phyloP scores from a whole-genome alignment of 2,888 invertebrate species.

The Tachina grossa region DNA sequence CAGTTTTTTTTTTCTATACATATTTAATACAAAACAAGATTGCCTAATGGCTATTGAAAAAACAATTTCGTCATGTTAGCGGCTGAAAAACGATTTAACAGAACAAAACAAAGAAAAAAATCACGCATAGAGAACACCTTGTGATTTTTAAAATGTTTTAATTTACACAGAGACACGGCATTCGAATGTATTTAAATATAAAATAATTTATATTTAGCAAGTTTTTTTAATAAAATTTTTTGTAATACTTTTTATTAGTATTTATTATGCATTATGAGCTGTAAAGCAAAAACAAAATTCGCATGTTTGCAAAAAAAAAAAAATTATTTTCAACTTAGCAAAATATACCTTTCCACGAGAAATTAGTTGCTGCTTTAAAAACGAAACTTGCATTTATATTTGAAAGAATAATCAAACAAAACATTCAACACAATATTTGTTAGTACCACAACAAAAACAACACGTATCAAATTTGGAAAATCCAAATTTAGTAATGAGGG shows the following conservation, averaged over 20 bases:
- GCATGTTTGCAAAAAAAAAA: constrained; percentile 47
- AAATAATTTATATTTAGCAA: constrained; percentile 8
- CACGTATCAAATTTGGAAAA: constrained; percentile 64
- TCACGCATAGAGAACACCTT: constrained; percentile 30
- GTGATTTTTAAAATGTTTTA: constrained; percentile 40
- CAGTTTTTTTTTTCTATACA: constrained; percentile 23
- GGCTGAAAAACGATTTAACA: constrained; percentile 23
- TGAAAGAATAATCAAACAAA: constrained; percentile 40
- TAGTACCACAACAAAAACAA: background rate
- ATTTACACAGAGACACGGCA: constrained; percentile 8
- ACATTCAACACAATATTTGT: background rate
- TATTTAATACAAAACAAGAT: background rate
- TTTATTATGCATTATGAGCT: background rate
- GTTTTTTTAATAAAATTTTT: background rate
- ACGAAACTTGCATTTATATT: constrained; percentile 21
- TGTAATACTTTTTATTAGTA: background rate
- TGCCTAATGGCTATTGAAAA: constrained; percentile 18
- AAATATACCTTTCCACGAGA: constrained; percentile 5
- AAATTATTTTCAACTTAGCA: background rate
- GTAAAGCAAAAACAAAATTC: constrained; percentile 10
- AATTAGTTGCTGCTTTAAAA: constrained; percentile 10
- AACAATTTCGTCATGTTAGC: constrained; percentile 1
- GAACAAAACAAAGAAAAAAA: background rate
- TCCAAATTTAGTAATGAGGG: constrained; percentile 65
- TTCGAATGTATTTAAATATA: background rate